Evolutionary conservation across 2,113 vertebrate genomes (phyloP).

Genomic region (Calonectris borealis): DNA sequence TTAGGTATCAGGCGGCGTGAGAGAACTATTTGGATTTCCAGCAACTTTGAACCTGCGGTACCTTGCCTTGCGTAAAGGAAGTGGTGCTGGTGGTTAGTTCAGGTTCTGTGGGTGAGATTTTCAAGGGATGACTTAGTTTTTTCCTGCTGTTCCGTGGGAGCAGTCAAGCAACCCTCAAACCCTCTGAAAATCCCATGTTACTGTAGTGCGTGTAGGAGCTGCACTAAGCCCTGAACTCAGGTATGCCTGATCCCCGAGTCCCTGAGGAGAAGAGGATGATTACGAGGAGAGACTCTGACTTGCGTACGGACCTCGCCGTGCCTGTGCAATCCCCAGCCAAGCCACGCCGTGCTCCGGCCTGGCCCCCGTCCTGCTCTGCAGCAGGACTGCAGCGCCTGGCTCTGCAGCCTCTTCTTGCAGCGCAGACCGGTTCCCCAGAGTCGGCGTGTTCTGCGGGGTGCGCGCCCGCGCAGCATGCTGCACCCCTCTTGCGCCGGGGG

Average conservation of each 20-base stretch:
- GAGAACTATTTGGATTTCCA: not conserved
- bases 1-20: not conserved
- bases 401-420: not conserved
- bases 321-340: not conserved
- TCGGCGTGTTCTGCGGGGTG: accelerated
- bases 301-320: not conserved
- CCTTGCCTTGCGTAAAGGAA: not conserved
- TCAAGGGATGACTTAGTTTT: too few species aligned
- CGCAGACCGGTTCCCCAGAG: not conserved
- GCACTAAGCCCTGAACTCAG: not conserved
- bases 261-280: not conserved
- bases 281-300: too few species aligned
- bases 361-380: not conserved
- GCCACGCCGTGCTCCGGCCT: not conserved
- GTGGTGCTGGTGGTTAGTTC: not conserved
- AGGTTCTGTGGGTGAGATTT: too few species aligned
- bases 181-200: not conserved
- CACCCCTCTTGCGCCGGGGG: not conserved
- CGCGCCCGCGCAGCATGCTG: not conserved
- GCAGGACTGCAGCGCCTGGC: not conserved
- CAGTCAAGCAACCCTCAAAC: not conserved
- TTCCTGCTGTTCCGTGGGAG: not conserved
- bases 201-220: not conserved
- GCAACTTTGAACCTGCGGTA: not conserved
- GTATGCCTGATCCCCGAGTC: not conserved